phyloP scores from a whole-genome alignment of 2,797 vertebrate genomes.

The Spinus olivaceus region DNA sequence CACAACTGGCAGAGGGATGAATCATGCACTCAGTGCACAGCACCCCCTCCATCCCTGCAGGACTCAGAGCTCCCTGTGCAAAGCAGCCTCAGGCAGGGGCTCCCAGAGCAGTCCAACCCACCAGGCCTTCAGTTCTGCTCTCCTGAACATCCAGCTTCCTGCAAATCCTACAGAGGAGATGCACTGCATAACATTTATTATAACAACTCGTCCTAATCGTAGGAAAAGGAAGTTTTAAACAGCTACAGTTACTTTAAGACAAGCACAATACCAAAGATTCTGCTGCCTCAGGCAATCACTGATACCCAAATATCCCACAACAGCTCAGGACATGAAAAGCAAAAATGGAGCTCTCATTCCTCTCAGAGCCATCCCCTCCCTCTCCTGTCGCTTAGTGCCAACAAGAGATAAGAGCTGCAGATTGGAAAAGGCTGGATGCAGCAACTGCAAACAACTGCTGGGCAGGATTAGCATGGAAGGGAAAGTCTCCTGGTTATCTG shows the following conservation, averaged over 20 bases:
- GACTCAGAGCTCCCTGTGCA: not conserved
- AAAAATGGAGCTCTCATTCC: not conserved
- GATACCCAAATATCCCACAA: not conserved
- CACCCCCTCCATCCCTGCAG: not conserved
- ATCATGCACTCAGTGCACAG: not conserved
- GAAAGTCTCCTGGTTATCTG: constrained; percentile 1
- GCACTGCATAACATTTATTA: fast-evolving
- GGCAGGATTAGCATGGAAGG: not conserved
- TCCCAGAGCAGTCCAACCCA: not conserved
- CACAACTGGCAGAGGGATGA: not conserved
- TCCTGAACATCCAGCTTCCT: not conserved
- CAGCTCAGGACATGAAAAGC: not conserved
- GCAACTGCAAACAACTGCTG: not conserved
- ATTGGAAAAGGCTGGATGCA: not conserved
- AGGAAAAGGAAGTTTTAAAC: not conserved
- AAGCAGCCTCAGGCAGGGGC: not conserved
- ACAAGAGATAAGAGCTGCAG: constrained; percentile 1
- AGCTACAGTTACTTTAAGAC: not conserved
- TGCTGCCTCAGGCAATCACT: not conserved
- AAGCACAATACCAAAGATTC: not conserved
- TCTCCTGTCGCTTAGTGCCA: not conserved
- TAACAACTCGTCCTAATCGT: not conserved
- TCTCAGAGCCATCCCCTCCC: not conserved
- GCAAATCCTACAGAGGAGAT: not conserved
- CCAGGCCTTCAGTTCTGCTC: not conserved